A percentile compares a stretch with the other conserved stretches of the same genome.
Conservation (phyloP, 2,888 invertebrate genomes). For the Pristionchus arcanus region DNA sequence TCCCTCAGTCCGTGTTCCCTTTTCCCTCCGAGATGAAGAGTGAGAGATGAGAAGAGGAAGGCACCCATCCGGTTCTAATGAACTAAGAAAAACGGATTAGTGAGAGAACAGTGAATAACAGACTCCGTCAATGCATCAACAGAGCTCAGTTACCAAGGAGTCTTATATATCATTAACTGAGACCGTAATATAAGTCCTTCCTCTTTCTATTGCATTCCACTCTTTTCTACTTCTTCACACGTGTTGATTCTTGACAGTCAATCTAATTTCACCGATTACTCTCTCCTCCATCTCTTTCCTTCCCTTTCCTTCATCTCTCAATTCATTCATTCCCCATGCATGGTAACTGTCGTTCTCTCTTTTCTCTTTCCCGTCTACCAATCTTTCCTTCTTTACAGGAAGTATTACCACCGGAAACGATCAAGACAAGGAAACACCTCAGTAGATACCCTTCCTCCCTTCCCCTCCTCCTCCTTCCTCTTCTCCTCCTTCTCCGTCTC, state of each 20-base stretch:
- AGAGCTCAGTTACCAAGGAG: constrained; percentile 18
- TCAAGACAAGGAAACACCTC: constrained; percentile 38
- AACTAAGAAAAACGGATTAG: constrained; percentile 37
- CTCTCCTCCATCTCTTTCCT: neutral
- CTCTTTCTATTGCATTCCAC: neutral
- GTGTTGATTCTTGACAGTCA: neutral
- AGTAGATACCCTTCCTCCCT: neutral
- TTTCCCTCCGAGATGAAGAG: neutral
- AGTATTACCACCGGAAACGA: neutral
- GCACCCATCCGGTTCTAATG: constrained; percentile 40
- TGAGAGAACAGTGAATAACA: constrained; percentile 8
- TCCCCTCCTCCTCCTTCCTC: neutral
- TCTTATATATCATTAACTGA: neutral
- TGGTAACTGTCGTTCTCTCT: neutral
- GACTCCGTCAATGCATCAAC: neutral
- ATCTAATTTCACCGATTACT: neutral
- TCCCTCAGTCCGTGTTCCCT: neutral
- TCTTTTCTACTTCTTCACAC: neutral
- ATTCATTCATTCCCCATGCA: constrained; percentile 1
- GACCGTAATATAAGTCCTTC: neutral
- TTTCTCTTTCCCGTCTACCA: neutral
- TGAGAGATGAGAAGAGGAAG: constrained; percentile 23
- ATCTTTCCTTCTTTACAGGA: constrained; percentile 16
- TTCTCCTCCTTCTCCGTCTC: neutral
- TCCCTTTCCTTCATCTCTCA: neutral